Conservation (phyloP, 2,113 vertebrate species). For the Zosterops lateralis region DNA sequence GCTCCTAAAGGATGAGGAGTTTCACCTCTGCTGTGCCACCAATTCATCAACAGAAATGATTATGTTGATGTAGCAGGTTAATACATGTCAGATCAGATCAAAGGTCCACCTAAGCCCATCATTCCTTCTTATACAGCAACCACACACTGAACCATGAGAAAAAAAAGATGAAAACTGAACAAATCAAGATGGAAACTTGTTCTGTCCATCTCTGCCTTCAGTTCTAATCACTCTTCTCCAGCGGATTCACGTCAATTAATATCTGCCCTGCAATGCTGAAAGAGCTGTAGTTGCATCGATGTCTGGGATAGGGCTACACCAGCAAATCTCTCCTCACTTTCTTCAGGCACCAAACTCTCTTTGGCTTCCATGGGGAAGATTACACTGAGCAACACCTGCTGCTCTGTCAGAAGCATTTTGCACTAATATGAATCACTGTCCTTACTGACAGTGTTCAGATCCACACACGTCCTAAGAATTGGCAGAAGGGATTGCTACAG, state of each 20-base stretch:
- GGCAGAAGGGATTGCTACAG: not conserved
- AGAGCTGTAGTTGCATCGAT: not conserved
- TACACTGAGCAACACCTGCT: constrained; percentile 24
- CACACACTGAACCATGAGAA: not conserved
- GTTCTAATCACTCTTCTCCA: not conserved
- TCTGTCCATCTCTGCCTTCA: not conserved
- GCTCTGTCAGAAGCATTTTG: constrained; percentile 39
- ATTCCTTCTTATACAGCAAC: not conserved
- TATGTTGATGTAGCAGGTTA: not conserved
- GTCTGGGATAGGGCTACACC: not conserved
- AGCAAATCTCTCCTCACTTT: not conserved
- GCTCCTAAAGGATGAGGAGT: not conserved
- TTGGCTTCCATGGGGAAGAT: not conserved
- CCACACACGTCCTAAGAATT: not conserved
- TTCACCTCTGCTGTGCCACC: not conserved
- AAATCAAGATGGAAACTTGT: not conserved
- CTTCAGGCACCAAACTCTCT: not conserved
- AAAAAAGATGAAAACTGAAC: not conserved
- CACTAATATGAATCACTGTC: not conserved
- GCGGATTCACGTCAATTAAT: not conserved
- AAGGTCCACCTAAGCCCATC: not conserved
- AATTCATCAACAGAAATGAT: not conserved
- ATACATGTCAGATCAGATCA: not conserved
- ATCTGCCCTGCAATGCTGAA: not conserved
- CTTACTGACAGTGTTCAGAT: constrained; percentile 8